Percentiles rank a stretch among this genome's conserved stretches.
phyloP scores from a whole-genome alignment of 2,797 vertebrate species.

The Pantherophis alleghaniensis region DNA sequence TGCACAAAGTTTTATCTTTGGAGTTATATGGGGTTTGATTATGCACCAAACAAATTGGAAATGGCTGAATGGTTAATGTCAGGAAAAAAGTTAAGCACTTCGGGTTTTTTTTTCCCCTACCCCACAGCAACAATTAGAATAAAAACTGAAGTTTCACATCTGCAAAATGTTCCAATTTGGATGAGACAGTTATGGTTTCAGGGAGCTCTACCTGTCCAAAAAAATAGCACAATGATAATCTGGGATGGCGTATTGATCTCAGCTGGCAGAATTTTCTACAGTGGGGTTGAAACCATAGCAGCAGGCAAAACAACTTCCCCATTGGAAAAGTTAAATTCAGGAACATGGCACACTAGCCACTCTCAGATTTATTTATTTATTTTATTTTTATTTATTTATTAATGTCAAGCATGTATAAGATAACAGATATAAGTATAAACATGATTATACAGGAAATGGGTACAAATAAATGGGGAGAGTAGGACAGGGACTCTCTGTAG shows the following conservation, averaged over 20 bases:
- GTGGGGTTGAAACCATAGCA: neutral
- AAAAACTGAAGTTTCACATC: neutral
- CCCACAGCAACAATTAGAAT: neutral
- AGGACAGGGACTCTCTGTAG: too few relatives aligned
- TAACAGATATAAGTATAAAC: too few relatives aligned
- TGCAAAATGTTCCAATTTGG: neutral
- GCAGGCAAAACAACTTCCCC: neutral
- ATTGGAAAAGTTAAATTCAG: neutral
- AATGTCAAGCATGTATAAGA: too few relatives aligned
- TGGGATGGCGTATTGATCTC: neutral
- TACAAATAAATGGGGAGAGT: too few relatives aligned
- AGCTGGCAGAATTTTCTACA: neutral
- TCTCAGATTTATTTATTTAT: neutral
- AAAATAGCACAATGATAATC: neutral
- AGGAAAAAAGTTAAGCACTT: neutral
- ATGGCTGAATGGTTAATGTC: neutral
- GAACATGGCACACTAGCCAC: neutral
- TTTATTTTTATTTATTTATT: too few relatives aligned
- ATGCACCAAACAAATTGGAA: neutral
- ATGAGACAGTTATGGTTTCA: neutral
- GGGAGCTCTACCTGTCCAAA: neutral
- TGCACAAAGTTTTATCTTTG: neutral
- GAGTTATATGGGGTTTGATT: neutral
- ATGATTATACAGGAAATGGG: too few relatives aligned
- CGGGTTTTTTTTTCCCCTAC: neutral